Evolutionary conservation across 1,140 invertebrate species (phyloP).

Genomic region (Trichoplusia ni): DNA sequence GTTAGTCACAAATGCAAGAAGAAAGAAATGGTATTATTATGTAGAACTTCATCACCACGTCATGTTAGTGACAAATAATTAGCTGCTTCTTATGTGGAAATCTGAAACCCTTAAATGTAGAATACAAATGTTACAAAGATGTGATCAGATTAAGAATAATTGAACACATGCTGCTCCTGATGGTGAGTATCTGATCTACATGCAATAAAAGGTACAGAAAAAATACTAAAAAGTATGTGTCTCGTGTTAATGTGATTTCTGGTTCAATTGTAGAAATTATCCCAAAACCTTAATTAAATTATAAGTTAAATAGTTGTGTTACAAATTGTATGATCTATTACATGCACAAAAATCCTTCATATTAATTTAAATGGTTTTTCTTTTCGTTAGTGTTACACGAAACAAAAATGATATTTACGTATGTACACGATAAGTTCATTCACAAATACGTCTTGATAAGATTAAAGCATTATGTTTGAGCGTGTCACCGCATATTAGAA

Average conservation of each 20-base stretch:
- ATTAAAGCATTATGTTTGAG: too few species aligned
- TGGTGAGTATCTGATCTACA: background rate
- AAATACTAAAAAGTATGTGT: background rate
- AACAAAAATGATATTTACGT: too few species aligned
- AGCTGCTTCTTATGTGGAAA: background rate
- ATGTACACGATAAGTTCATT: too few species aligned
- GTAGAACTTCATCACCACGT: slow-evolving; percentile 4
- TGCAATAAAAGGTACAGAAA: background rate
- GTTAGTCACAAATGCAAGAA: slow-evolving; percentile 60
- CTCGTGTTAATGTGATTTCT: background rate
- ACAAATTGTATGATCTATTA: too few species aligned
- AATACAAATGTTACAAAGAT: background rate
- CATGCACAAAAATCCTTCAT: too few species aligned
- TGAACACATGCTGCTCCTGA: slow-evolving; percentile 3
- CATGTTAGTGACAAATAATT: slow-evolving; percentile 17
- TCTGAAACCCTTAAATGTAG: slow-evolving; percentile 7
- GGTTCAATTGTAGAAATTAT: background rate
- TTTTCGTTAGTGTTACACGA: too few species aligned
- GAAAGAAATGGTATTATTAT: slow-evolving; percentile 14
- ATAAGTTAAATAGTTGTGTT: too few species aligned
- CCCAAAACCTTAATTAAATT: background rate
- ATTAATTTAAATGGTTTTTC: too few species aligned
- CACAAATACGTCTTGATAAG: too few species aligned
- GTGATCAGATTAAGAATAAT: background rate
- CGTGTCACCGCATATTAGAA: too few species aligned